Evolutionary conservation across 2,888 invertebrate genomes (phyloP).

Genomic region (Phortica okadai): DNA sequence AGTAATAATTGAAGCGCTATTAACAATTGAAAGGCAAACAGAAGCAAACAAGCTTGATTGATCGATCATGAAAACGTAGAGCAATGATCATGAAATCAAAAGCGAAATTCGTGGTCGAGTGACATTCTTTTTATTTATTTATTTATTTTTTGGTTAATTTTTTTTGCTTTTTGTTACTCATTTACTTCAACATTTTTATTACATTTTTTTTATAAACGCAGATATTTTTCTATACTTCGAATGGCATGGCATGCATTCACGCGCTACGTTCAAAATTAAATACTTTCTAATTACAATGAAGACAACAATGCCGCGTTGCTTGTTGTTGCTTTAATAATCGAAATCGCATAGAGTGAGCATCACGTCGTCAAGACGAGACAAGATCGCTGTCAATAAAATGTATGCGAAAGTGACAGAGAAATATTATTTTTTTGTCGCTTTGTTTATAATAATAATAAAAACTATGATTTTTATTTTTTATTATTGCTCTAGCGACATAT

Average conservation of each 20-base stretch:
- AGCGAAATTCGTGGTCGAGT: conserved; percentile 53
- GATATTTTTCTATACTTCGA: conserved; percentile 1
- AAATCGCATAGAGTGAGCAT: conserved; percentile 1
- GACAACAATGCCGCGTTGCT: conserved; percentile 39
- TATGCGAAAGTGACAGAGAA: background rate
- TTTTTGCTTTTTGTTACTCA: conserved; percentile 32
- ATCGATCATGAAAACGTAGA: background rate
- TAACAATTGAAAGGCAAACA: background rate
- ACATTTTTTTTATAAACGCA: conserved; percentile 41
- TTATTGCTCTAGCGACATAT: background rate
- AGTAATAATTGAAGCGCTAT: background rate
- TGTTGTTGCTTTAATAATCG: conserved; percentile 24
- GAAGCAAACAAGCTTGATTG: background rate
- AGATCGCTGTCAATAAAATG: background rate
- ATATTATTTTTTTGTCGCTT: background rate
- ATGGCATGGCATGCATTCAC: conserved; percentile 6
- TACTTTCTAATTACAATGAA: conserved; percentile 72
- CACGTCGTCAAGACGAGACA: background rate
- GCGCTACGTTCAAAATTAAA: conserved; percentile 60
- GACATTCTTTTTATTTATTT: conserved; percentile 26
- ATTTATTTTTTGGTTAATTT: conserved; percentile 47
- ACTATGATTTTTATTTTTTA: background rate
- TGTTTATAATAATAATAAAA: background rate
- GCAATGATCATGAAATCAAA: conserved; percentile 45
- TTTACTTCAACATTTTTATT: conserved; percentile 35